phyloP scores from a whole-genome alignment of 2,797 vertebrate genomes.

The Apodemus agrarius region DNA sequence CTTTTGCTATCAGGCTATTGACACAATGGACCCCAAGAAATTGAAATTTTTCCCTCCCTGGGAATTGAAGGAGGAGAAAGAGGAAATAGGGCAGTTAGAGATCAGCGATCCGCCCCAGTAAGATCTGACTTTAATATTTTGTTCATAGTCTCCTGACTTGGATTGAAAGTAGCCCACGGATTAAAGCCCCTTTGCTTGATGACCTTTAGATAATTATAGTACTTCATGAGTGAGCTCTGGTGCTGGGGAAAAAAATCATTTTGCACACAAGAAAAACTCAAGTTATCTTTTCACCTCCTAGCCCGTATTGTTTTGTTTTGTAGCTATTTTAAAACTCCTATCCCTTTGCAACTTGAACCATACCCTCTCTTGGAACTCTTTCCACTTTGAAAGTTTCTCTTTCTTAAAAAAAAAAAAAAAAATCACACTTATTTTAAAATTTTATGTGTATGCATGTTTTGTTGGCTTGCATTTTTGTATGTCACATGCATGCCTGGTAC shows the following conservation, averaged over 20 bases:
- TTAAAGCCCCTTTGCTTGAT: not conserved
- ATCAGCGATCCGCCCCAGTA: too few species aligned
- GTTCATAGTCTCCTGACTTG: not conserved
- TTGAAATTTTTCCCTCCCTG: too few species aligned
- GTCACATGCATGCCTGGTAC: not conserved
- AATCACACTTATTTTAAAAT: not conserved
- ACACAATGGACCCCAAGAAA: not conserved
- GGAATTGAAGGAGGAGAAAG: not conserved
- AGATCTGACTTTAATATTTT: not conserved
- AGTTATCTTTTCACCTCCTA: not conserved
- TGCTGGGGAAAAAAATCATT: not conserved
- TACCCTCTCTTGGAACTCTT: not conserved
- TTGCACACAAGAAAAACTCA: not conserved
- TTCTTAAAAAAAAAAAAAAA: not conserved
- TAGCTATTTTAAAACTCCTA: not conserved
- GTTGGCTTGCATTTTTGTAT: not conserved
- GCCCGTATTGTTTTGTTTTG: not conserved
- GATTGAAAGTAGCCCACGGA: not conserved
- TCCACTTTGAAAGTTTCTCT: not conserved
- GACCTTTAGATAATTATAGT: not conserved
- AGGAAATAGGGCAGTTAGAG: not conserved
- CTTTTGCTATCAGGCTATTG: not conserved
- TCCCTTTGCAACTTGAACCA: not conserved
- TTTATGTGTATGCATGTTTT: too few species aligned
- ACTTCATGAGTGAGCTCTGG: not conserved